Evolutionary conservation across 2,888 invertebrate species (phyloP).

Genomic region (Eristalis tenax): DNA sequence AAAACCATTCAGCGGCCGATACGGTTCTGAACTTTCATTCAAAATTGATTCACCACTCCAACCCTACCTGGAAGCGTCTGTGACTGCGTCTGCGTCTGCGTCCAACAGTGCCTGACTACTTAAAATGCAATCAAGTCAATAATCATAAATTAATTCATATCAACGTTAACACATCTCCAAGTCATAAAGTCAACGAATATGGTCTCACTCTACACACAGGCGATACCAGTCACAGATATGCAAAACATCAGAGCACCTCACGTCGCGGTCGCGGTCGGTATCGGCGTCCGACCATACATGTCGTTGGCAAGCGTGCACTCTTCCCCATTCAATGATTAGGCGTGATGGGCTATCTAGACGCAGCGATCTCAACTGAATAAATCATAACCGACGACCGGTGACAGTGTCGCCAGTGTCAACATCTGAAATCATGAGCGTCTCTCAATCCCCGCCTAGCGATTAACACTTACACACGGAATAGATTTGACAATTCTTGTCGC

Average conservation of each 20-base stretch:
- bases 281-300: neutral
- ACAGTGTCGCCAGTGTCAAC: slow-evolving; percentile 72
- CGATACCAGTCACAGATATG: slow-evolving; percentile 67
- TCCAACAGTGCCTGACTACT: slow-evolving; percentile 45
- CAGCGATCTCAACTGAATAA: slow-evolving; percentile 67
- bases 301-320: slow-evolving; percentile 33
- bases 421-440: slow-evolving; percentile 66
- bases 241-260: slow-evolving; percentile 50
- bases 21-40: neutral
- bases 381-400: slow-evolving; percentile 71
- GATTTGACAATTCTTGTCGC: slow-evolving; percentile 58
- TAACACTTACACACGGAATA: slow-evolving; percentile 68
- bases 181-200: slow-evolving; percentile 57
- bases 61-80: slow-evolving; percentile 26
- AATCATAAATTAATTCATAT: slow-evolving; percentile 68
- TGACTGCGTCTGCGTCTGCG: neutral
- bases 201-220: slow-evolving; percentile 38
- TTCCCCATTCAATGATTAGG: slow-evolving; percentile 46
- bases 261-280: neutral
- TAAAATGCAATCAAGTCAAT: slow-evolving; percentile 71
- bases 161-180: slow-evolving; percentile 53
- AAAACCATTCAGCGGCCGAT: neutral
- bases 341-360: slow-evolving; percentile 55
- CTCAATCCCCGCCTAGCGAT: slow-evolving; percentile 70
- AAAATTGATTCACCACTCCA: neutral